Conservation (phyloP, 2,113 vertebrate species). For the Nyctereutes procyonoides region DNA sequence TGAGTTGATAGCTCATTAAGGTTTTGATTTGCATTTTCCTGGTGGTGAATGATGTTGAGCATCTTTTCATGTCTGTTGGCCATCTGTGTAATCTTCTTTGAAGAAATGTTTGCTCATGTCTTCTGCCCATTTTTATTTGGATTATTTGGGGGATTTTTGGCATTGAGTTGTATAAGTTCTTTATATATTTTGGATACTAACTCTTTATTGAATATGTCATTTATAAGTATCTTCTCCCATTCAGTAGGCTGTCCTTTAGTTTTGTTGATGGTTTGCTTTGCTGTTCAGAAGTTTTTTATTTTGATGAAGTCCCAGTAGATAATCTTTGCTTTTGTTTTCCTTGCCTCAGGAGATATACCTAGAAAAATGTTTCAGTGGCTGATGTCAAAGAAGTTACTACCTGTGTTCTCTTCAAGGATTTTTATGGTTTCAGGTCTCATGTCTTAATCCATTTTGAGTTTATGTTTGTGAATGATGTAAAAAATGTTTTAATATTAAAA, state of each 20-base stretch:
- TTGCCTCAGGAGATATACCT: background rate
- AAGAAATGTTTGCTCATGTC: background rate
- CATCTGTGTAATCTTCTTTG: background rate
- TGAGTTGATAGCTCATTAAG: too few relatives aligned
- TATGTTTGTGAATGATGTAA: background rate
- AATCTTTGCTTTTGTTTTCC: background rate
- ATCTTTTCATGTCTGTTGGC: background rate
- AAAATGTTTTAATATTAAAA: constrained; percentile 34
- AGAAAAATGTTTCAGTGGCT: background rate
- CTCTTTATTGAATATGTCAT: background rate
- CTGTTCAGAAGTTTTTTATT: background rate
- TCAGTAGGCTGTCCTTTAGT: background rate
- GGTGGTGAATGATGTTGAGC: background rate
- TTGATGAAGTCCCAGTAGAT: background rate
- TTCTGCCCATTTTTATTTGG: background rate
- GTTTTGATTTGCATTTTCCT: background rate
- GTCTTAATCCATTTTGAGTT: background rate
- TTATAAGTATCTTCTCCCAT: background rate
- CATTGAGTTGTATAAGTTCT: background rate
- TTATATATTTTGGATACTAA: background rate
- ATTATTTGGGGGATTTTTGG: background rate
- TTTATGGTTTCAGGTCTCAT: background rate
- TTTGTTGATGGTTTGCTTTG: background rate
- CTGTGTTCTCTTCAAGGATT: background rate
- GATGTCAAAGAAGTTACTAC: background rate